Evolutionary conservation across 2,797 vertebrate genomes (phyloP).

Genomic region (Hemibagrus guttatus): DNA sequence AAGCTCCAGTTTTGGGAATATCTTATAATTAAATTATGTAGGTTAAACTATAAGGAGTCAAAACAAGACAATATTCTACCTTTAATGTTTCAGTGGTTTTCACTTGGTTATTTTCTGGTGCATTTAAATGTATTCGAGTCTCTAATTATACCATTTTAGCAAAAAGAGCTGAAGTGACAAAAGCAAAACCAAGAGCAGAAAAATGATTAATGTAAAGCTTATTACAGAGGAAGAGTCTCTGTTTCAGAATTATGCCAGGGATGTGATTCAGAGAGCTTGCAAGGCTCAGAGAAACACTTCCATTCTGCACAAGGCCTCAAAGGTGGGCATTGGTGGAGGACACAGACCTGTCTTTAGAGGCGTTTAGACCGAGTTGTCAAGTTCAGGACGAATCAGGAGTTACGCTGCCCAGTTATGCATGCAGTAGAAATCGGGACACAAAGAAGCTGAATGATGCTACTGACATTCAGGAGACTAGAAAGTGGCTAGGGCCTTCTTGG

Average conservation of each 20-base stretch:
- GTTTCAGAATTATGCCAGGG: conserved; percentile 85
- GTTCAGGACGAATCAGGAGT: conserved; percentile 72
- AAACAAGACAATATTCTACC: not conserved
- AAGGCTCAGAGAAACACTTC: conserved; percentile 74
- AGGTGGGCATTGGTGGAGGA: conserved; percentile 68
- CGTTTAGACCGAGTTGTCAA: conserved; percentile 72
- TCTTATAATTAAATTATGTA: too few relatives aligned
- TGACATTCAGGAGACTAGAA: conserved; percentile 75
- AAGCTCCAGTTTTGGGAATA: conserved; percentile 44
- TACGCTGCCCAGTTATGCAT: conserved; percentile 73
- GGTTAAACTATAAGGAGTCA: not conserved
- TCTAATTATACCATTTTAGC: conserved; percentile 65
- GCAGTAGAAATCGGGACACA: conserved; percentile 64
- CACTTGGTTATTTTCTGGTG: not conserved
- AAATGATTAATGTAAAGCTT: conserved; percentile 66
- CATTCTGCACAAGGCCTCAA: conserved; percentile 79
- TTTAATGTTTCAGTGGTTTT: not conserved
- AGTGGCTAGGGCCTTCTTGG: conserved; percentile 80
- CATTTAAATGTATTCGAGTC: not conserved
- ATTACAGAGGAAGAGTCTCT: conserved; percentile 73
- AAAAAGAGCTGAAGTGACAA: conserved; percentile 73
- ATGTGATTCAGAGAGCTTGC: conserved; percentile 75
- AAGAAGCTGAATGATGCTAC: conserved; percentile 67
- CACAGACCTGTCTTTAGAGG: conserved; percentile 65
- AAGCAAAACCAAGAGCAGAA: conserved; percentile 68